Evolutionary conservation across 2,797 vertebrate species (phyloP), one percentile per base, ranked within the genome.

Genomic region (Eutrigla gurnardus): DNA sequence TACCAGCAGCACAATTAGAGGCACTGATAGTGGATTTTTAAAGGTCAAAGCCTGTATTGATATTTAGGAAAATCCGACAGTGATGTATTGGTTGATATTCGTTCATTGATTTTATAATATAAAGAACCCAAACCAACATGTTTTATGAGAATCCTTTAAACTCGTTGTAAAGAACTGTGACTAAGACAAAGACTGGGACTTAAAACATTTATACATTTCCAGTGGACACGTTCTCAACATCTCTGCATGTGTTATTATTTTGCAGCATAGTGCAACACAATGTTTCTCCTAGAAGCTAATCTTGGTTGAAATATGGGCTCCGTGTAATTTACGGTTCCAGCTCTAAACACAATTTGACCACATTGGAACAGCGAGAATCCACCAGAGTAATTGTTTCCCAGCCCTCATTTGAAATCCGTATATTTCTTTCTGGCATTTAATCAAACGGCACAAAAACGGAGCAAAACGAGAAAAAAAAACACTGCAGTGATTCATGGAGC

Each of bases 371-470:
- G 12, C 9, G 9, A 0, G 2, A 40, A 46, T 73, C 35, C 32
- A 33, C 70, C 25, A 58, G 18, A 59, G 36, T 5, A 13, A 39
- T 75, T 45, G 18, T 3, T 71, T 17, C 3, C 43, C 8, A 39
- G 33, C 6, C 43, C 32, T 25, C 25, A 50, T 32, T 66, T 50
- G 14, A 68, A 64, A 64, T 54, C 54, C 50, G 40, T 60, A 55
- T 36, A 33, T 47, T 64, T 61, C 6, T 73, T 39, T 58, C 12
- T 74, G 55, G 14, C 54, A 52, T 58, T 70, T 74, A 39, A 68
- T 58, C 42, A 59, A 13, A 65, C 39, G 58, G 4, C 54, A 49
- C 54, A 49, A 18, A 39, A 39, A 59, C 15, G 25, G 2, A 25
- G 25, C 25, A 25, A n/a, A n/a, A 55, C 2, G 5, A 11, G 40